Evolutionary conservation across 2,797 vertebrate species (phyloP).

Genomic region (Tapera naevia): DNA sequence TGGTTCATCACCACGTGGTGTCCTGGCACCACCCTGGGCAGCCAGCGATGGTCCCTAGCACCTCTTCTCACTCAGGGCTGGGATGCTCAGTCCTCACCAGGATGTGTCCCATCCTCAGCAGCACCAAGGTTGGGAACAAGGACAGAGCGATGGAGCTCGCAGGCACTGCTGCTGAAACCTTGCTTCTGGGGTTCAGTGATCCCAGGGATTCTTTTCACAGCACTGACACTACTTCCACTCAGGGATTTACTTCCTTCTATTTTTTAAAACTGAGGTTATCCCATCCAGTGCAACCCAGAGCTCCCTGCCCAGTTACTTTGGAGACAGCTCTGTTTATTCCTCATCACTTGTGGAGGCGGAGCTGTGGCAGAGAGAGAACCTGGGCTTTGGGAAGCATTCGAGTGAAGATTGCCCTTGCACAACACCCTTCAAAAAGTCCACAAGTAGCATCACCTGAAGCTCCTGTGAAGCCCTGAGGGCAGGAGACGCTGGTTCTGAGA

Average conservation of each 20-base stretch:
- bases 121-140: not conserved
- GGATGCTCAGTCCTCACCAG: not conserved
- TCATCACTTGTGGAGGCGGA: not conserved
- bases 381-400: not conserved
- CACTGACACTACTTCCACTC: not conserved
- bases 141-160: not conserved
- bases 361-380: not conserved
- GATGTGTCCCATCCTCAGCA: not conserved
- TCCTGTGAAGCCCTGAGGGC: not conserved
- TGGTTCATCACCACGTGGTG: accelerated
- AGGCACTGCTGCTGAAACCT: not conserved
- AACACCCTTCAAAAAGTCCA: not conserved
- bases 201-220: not conserved
- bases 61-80: not conserved
- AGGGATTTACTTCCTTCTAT: not conserved
- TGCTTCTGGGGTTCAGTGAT: not conserved
- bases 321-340: not conserved
- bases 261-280: not conserved
- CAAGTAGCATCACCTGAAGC: accelerated
- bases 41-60: not conserved
- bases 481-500: not conserved
- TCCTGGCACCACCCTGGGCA: not conserved
- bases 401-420: accelerated
- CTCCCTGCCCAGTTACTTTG: not conserved
- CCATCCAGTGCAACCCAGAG: not conserved